Base-by-base conservation (phyloP, 1,140 invertebrate genomes). In the Drosophila arizonae region DNA sequence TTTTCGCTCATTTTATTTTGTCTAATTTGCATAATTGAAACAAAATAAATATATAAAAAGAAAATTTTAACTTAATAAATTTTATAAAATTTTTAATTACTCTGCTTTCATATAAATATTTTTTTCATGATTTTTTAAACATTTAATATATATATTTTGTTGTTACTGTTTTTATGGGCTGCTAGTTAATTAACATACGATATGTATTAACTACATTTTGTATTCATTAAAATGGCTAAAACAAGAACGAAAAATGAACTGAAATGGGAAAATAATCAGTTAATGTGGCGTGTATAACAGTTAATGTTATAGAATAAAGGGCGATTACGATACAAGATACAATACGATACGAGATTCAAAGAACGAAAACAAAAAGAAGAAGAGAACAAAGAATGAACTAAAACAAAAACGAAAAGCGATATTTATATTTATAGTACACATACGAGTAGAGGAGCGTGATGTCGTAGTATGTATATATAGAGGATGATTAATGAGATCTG, bases 1-100 rank as follows among this genome's bases (percentile, higher is more conserved):
- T 68, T 69, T 72, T 50, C 54, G 74, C 79, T 39, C 56, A 79
- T 63, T 56, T 68, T 45, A 72, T 54, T 71, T 77, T 61, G 51
- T 68, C 77, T 85, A 81, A 74, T 84, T 84, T 72, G 45, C 65
- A 62, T 26, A 80, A 85, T 60, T 61, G 21, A 76, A 71, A 62
- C 45, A 41, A 65, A 66, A 63, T 45, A 48, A 39, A 24, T 24
- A 24, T 24, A 24, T 24, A 24, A 10, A 45, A 43, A 30, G 26
- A 26, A 36, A 43, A n/a, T 30, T 43, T 30, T n/a, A n/a, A n/a
- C n/a, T n/a, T n/a, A n/a, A n/a, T n/a, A n/a, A n/a, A n/a, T n/a
- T n/a, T n/a, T n/a, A n/a, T n/a, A n/a, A n/a, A n/a, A n/a, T n/a
- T n/a, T n/a, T n/a, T n/a, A n/a, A n/a, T n/a, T n/a, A n/a, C n/a